Conservation (phyloP, 92 coral and sea anemone genomes). For the Phymanthus crucifer region DNA sequence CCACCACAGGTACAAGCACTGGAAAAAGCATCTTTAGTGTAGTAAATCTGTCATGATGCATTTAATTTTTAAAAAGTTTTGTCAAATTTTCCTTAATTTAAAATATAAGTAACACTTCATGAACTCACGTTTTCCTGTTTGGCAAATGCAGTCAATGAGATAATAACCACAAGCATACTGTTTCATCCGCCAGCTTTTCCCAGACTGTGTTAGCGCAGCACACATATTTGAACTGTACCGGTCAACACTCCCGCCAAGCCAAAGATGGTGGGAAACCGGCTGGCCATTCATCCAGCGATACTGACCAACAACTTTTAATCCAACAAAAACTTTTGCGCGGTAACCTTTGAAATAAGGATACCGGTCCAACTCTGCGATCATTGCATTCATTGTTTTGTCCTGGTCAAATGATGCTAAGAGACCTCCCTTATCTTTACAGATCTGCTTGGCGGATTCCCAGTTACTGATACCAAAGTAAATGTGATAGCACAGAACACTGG, state of each 20-base stretch:
- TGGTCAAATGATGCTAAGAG: slow-evolving; percentile 53
- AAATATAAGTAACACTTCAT: too few relatives aligned
- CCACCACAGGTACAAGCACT: too few relatives aligned
- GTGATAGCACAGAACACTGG: slow-evolving; percentile 25
- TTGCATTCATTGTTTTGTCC: slow-evolving; percentile 26
- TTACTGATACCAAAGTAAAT: background rate
- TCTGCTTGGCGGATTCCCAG: slow-evolving; percentile 16
- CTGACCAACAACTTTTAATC: slow-evolving; percentile 40
- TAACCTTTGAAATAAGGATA: background rate
- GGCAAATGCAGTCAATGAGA: slow-evolving; percentile 12
- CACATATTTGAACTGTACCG: slow-evolving; percentile 15
- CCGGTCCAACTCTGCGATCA: slow-evolving; percentile 26
- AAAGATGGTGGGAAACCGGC: background rate
- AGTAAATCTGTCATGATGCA: too few relatives aligned
- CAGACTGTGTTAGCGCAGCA: slow-evolving; percentile 12
- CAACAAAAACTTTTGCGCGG: slow-evolving; percentile 23
- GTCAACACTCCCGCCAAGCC: background rate
- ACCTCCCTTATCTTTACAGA: slow-evolving; percentile 21
- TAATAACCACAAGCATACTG: slow-evolving; percentile 6
- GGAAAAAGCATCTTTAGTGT: too few relatives aligned
- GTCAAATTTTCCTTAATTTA: too few relatives aligned
- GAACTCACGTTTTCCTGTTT: slow-evolving; percentile 13
- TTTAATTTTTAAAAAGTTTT: too few relatives aligned
- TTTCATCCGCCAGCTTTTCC: background rate
- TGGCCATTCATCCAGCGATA: slow-evolving; percentile 41